Base-by-base conservation (phyloP, 2,888 invertebrate species). In the Lamproptera curius region DNA sequence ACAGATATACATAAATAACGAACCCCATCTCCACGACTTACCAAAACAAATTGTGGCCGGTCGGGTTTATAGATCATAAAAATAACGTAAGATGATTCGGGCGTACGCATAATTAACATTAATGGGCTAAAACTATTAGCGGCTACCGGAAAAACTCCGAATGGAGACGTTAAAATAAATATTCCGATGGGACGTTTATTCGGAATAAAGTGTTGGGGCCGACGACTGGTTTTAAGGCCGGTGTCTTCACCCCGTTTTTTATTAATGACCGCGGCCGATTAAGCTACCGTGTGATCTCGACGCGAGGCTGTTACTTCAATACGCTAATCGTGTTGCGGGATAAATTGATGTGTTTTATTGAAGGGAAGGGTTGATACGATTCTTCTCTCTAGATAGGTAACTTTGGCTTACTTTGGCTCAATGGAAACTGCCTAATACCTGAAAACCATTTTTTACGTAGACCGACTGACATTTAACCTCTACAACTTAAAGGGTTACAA, bases 111-210 rank as follows among this genome's bases (percentile, higher is more conserved):
- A 86, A 85, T 85, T 82, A 81, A 77, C 83, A 73, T 78, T 83
- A 85, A 85, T 83, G 84, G 78, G 67, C 73, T 73, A 68, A 71
- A 78, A 84, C 85, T 86, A 84, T 84, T 85, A 84, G 82, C 75
- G 61, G 86, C 85, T 86, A 86, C 86, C 83, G 85, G 83, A 83
- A 84, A 78, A 73, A 75, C 74, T 71, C 67, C 73, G 78, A 76
- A 87, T 87, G 77, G 75, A 86, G 85, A 85, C 85, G 82, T 86
- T 75, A 85, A 83, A 85, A 82, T 85, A 82, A 83, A 83, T 83
- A 85, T 76, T 58, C 57, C 58, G 83, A 83, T 84, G 77, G 77
- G n/a, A 67, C 52, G 65, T 74, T 81, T 77, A 81, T 77, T 67
- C 68, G 69, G 73, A 70, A 77, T 80, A 75, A 77, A 76, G 62